Conservation (phyloP, 1,140 invertebrate species). For the Lysiphlebus fabarum region DNA sequence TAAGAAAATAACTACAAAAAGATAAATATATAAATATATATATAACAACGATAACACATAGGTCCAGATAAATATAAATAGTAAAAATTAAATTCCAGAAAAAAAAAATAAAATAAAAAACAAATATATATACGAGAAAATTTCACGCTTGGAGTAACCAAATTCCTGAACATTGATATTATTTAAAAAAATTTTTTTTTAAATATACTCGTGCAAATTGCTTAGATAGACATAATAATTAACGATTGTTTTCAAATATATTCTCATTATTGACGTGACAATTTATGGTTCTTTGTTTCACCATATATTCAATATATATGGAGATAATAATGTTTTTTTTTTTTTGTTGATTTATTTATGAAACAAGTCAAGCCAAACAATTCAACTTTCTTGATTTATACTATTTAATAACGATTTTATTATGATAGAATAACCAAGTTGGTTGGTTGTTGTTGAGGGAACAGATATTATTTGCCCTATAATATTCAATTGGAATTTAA, state of each 20-base stretch:
- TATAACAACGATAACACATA: too few species aligned
- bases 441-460: too few species aligned
- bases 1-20: too few species aligned
- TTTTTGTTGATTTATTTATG: conserved; percentile 14
- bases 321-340: background rate
- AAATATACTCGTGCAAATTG: background rate
- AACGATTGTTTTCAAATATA: background rate
- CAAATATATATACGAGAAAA: too few species aligned
- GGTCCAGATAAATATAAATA: too few species aligned
- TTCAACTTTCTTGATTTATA: background rate
- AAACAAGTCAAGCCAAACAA: background rate
- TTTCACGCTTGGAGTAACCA: too few species aligned
- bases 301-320: conserved; percentile 3
- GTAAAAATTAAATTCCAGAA: too few species aligned
- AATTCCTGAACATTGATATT: too few species aligned
- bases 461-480: too few species aligned
- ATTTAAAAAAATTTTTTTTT: too few species aligned
- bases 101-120: too few species aligned
- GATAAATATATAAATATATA: too few species aligned
- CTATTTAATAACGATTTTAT: background rate
- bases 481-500: background rate
- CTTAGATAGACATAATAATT: conserved; percentile 7
- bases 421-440: background rate
- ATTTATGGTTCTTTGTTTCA: conserved; percentile 18
- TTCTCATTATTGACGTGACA: conserved; percentile 7